Evolutionary conservation across 2,113 vertebrate species (phyloP).

Genomic region (Platanista minor): DNA sequence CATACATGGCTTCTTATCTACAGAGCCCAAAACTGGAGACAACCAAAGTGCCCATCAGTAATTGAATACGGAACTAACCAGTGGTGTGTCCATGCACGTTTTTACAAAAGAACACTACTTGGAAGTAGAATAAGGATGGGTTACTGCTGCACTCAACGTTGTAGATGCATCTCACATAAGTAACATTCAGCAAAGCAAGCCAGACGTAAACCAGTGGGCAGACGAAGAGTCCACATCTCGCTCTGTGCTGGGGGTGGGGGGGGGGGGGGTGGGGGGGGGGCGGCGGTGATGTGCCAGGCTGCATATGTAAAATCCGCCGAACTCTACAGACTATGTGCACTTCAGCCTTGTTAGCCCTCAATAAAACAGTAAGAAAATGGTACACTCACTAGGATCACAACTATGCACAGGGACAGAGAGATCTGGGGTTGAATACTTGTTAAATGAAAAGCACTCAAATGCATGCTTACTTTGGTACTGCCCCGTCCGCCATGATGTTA

Average conservation of each 20-base stretch:
- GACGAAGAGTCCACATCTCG: not conserved
- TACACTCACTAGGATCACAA: not conserved
- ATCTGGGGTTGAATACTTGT: not conserved
- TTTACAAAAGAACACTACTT: not conserved
- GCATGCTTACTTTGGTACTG: not conserved
- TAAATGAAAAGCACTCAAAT: not conserved
- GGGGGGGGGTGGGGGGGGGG: too few species aligned
- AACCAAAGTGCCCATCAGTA: not conserved
- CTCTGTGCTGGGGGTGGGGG: too few species aligned
- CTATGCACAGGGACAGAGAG: not conserved
- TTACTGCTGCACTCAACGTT: fast-evolving
- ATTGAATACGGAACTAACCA: not conserved
- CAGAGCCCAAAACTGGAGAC: not conserved
- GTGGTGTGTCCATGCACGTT: too few species aligned
- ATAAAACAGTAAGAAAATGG: not conserved
- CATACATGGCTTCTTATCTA: not conserved
- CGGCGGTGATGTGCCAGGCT: fast-evolving
- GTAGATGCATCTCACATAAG: not conserved
- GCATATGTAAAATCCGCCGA: fast-evolving
- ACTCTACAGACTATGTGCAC: too few species aligned
- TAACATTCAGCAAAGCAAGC: not conserved
- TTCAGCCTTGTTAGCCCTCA: not conserved
- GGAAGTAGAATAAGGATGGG: not conserved
- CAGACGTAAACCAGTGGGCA: not conserved
- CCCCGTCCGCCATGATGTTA: not conserved